phyloP scores from a whole-genome alignment of 2,113 vertebrate species.

The Bufo gargarizans region DNA sequence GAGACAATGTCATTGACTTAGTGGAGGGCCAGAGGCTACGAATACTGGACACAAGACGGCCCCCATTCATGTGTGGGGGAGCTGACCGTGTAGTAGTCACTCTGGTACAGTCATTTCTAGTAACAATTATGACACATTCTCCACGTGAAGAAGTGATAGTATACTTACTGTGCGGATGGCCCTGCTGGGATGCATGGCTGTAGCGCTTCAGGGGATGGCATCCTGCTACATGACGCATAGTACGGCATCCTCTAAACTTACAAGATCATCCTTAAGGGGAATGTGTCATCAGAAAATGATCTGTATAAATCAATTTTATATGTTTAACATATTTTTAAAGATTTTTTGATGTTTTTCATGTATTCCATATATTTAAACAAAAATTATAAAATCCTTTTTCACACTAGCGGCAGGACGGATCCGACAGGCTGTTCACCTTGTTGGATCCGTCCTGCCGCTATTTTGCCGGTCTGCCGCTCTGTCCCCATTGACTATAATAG shows the following conservation, averaged over 20 bases:
- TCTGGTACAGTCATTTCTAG: too few species aligned
- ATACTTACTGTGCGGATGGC: neutral
- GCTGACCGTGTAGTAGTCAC: neutral
- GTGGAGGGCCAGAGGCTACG: neutral
- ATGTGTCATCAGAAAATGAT: too few species aligned
- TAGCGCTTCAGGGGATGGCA: neutral
- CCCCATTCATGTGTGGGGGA: neutral
- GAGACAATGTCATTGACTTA: neutral
- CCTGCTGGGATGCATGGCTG: neutral
- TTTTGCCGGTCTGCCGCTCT: too few species aligned
- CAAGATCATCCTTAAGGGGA: neutral
- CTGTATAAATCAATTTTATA: too few species aligned
- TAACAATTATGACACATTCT: constrained; percentile 13
- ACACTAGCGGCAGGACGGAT: too few species aligned
- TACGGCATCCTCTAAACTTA: neutral
- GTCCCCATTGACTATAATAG: too few species aligned
- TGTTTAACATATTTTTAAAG: too few species aligned
- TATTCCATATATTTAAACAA: too few species aligned
- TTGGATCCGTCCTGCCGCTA: too few species aligned
- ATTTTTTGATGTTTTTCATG: too few species aligned
- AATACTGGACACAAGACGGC: constrained; percentile 7
- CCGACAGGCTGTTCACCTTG: too few species aligned
- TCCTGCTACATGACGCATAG: neutral
- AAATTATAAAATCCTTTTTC: too few species aligned
- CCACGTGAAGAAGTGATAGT: neutral